Base-by-base conservation (phyloP, 2,888 invertebrate genomes). In the Harpagoxenus sublaevis region DNA sequence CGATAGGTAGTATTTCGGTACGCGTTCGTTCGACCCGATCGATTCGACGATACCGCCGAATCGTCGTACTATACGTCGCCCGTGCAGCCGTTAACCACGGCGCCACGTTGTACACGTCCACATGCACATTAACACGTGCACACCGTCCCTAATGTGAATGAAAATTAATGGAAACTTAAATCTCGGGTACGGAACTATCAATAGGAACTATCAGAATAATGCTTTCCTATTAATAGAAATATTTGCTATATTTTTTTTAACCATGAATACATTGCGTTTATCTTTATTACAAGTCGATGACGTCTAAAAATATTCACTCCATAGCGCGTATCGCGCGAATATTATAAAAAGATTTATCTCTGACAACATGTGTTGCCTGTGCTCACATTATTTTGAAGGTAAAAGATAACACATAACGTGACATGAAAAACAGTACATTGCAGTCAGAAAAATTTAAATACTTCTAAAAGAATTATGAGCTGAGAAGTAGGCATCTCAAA, bases 21-120 rank as follows among this genome's bases (percentile, higher is more conserved):
- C 48, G 65, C 48, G 65, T 68, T 45, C 23, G 42, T 71, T 82
- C 42, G 82, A 60, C 28, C 45, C 66, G 81, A 84, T 84, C 84
- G 84, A 79, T 84, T 71, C 79, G n/a, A 42, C 57, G 84, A 82
- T 82, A 74, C 60, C 39, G 60, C 18, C 74, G 39, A 39, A 55
- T 51, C 74, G 66, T 23, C 23, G 23, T 23, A 23, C 23, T 23
- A 23, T 66, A 60, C 53, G 77, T 81, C 62, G 77, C 31, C 77
- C 73, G n/a, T 82, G 53, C 75, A 63, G 53, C 35, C 63, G 31
- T 77, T 82, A 77, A 75, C 65, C 65, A 53, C 55, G 39, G 5
- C 48, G 12, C 18, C 31, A 15, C 45, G n/a, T 63, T 42, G n/a
- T 51, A 75, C 74, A 74, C 77, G 77, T 73, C 12, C 51, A 28